Percentiles rank a stretch among this genome's conserved stretches.
Conservation (phyloP, 2,888 invertebrate species). For the Dryobotodes eremita region DNA sequence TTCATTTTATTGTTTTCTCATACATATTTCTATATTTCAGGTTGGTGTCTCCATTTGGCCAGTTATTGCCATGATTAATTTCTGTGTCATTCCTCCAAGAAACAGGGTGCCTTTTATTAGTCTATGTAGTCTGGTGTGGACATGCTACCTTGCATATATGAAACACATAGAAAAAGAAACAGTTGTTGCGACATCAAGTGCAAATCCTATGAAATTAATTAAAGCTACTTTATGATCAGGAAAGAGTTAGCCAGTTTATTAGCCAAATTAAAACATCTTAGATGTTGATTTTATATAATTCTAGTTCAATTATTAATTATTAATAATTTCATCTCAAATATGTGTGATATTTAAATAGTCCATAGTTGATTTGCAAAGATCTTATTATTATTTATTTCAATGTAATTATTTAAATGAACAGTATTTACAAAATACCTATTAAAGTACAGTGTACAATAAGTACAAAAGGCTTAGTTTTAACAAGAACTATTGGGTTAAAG, state of each 20-base stretch:
- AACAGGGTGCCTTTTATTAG: slow-evolving; percentile 95
- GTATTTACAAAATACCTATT: slow-evolving; percentile 38
- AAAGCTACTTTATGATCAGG: slow-evolving; percentile 69
- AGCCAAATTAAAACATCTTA: slow-evolving; percentile 36
- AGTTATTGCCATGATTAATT: slow-evolving; percentile 93
- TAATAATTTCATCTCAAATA: slow-evolving; percentile 57
- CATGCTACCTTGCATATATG: slow-evolving; percentile 95
- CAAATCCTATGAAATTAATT: slow-evolving; percentile 70
- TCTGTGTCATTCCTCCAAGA: slow-evolving; percentile 93
- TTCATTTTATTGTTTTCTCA: slow-evolving; percentile 9
- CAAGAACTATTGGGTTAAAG: slow-evolving; percentile 1
- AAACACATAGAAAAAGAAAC: slow-evolving; percentile 91
- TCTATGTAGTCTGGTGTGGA: slow-evolving; percentile 94
- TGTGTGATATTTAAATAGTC: slow-evolving; percentile 62
- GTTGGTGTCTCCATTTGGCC: slow-evolving; percentile 94
- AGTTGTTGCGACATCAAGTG: slow-evolving; percentile 68
- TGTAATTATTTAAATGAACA: slow-evolving; percentile 17
- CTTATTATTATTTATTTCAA: slow-evolving; percentile 44
- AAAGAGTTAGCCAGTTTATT: slow-evolving; percentile 36
- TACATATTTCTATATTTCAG: slow-evolving; percentile 82
- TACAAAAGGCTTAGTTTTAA: not conserved
- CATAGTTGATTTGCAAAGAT: slow-evolving; percentile 28
- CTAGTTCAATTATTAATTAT: slow-evolving; percentile 37
- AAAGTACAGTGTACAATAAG: slow-evolving; percentile 2
- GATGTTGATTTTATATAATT: slow-evolving; percentile 43